phyloP scores from a whole-genome alignment of 2,797 vertebrate species.

The Muscicapa striata region DNA sequence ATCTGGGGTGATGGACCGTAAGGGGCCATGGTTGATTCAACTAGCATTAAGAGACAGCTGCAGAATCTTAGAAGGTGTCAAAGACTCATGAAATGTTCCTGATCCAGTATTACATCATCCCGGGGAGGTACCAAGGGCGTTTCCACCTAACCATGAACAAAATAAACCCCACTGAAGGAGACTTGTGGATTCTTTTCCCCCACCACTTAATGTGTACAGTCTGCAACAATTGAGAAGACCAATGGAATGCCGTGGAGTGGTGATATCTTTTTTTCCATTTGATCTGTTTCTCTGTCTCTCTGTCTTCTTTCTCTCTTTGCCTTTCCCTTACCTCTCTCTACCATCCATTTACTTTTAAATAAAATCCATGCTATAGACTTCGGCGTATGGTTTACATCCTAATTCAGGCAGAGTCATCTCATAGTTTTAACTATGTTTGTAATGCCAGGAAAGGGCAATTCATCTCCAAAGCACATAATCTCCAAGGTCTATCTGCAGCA shows the following conservation, averaged over 20 bases:
- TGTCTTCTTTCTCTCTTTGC: background rate
- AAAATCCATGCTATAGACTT: background rate
- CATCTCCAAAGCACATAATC: background rate
- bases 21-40: background rate
- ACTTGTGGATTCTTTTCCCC: background rate
- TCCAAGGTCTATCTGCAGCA: background rate
- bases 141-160: background rate
- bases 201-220: no score
- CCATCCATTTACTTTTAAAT: background rate
- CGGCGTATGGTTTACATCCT: background rate
- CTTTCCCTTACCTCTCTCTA: background rate
- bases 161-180: background rate
- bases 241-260: accelerated
- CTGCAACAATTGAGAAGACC: background rate
- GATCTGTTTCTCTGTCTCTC: background rate
- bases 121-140: accelerated
- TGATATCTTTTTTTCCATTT: background rate
- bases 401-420: background rate
- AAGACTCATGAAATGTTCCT: background rate
- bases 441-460: background rate
- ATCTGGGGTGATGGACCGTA: background rate
- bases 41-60: background rate
- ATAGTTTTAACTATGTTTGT: background rate
- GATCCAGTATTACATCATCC: background rate
- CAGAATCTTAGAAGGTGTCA: background rate